phyloP scores from a whole-genome alignment of 1,140 invertebrate species.

The Apis mellifera region Amel_HAv3.1 CM009946.2:3492001-3492500 shows the following conservation, averaged over 20 bases:
- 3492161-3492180: neutral
- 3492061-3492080: constrained; percentile 44
- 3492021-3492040: constrained; percentile 14
- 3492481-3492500: neutral
- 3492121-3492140: neutral
- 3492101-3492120: neutral
- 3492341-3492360: constrained; percentile 64
- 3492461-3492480: constrained; percentile 47
- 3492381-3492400: constrained; percentile 68
- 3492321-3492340: constrained; percentile 60
- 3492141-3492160: neutral
- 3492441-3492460: constrained; percentile 64
- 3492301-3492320: constrained; percentile 62
- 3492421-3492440: constrained; percentile 68
- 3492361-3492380: constrained; percentile 78
- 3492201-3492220: neutral
- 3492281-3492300: constrained; percentile 59
- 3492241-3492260: constrained; percentile 75
- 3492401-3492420: constrained; percentile 58
- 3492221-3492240: constrained; percentile 66
- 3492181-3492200: constrained; percentile 32
- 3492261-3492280: constrained; percentile 78
- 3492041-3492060: neutral
- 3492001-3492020: neutral
- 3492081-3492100: constrained; percentile 23